These are phyloP conservation scores for Falco punctatus DNA, from an alignment of 2,113 vertebrate genomes.

Conservation along the genomic window DNA sequence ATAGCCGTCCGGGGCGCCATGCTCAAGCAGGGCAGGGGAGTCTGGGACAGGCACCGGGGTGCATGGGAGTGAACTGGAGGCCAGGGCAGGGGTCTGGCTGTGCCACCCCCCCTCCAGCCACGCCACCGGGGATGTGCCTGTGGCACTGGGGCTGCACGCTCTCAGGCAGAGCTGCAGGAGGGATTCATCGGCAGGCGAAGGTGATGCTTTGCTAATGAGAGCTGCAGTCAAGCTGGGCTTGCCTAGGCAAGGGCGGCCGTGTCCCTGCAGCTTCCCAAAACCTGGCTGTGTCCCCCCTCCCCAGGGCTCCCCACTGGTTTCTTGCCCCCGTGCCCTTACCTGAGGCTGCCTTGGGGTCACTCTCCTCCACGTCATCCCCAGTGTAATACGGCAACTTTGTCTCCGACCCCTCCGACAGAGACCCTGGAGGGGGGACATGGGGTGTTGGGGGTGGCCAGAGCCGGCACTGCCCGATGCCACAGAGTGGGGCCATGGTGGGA, in stretches of 20 bases:
- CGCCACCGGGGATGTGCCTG: fast-evolving
- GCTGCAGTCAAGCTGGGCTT: not conserved
- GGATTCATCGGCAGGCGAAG: not conserved
- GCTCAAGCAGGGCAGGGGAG: not conserved
- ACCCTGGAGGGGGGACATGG: not conserved
- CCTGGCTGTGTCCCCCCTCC: not conserved
- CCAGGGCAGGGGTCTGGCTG: not conserved
- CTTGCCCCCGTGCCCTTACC: not conserved
- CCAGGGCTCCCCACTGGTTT: fast-evolving
- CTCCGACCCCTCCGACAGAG: not conserved
- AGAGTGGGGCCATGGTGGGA: fast-evolving
- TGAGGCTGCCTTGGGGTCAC: not conserved
- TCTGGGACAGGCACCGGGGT: not conserved
- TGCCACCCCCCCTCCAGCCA: not conserved
- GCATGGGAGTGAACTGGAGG: fast-evolving
- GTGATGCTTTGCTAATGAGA: fast-evolving
- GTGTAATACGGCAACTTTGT: not conserved
- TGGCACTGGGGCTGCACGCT: not conserved
- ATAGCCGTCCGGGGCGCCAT: not conserved
- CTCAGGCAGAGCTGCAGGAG: not conserved
- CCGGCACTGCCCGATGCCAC: not conserved
- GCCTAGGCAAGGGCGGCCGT: fast-evolving
- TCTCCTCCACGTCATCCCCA: not conserved
- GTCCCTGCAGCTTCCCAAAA: not conserved
- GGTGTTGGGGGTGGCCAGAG: not conserved